Evolutionary conservation across 2,113 vertebrate species (phyloP).

Genomic region (Nothobranchius kuhntae): DNA sequence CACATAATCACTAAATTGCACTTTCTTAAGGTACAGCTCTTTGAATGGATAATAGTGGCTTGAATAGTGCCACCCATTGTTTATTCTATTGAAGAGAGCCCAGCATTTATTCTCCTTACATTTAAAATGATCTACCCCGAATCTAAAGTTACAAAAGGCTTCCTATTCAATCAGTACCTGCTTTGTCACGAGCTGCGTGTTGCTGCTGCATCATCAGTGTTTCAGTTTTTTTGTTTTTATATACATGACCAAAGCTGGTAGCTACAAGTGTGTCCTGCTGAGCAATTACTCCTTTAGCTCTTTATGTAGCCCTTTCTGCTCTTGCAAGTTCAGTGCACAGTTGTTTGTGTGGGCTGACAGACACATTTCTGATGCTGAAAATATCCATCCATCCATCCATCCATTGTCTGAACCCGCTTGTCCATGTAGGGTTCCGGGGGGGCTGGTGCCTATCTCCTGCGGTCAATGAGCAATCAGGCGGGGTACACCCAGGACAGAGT

Average conservation of each 20-base stretch:
- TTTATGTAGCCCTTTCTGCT: conserved; percentile 69
- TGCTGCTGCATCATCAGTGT: conserved; percentile 50
- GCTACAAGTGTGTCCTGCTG: conserved; percentile 43
- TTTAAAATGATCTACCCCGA: conserved; percentile 32
- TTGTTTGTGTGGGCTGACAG: conserved; percentile 40
- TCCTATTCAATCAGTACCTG: conserved; percentile 35
- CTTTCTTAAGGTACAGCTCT: conserved; percentile 79
- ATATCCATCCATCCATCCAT: background rate
- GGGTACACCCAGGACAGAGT: no score
- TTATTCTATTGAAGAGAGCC: conserved; percentile 32
- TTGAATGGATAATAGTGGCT: conserved; percentile 60
- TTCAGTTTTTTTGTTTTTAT: conserved; percentile 11
- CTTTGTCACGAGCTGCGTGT: conserved; percentile 41
- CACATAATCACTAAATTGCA: conserved; percentile 82
- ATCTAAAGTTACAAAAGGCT: conserved; percentile 33
- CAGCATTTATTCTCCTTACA: conserved; percentile 37
- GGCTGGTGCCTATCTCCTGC: no score
- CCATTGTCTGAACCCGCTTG: no score
- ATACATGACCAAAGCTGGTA: conserved; percentile 53
- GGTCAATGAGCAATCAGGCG: no score
- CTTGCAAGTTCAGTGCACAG: conserved; percentile 60
- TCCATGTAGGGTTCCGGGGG: no score
- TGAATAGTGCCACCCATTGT: conserved; percentile 22
- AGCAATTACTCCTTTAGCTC: conserved; percentile 42
- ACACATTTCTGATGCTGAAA: conserved; percentile 1